Evolutionary conservation across 2,797 vertebrate genomes (phyloP).

Genomic region (Mycteria americana): DNA sequence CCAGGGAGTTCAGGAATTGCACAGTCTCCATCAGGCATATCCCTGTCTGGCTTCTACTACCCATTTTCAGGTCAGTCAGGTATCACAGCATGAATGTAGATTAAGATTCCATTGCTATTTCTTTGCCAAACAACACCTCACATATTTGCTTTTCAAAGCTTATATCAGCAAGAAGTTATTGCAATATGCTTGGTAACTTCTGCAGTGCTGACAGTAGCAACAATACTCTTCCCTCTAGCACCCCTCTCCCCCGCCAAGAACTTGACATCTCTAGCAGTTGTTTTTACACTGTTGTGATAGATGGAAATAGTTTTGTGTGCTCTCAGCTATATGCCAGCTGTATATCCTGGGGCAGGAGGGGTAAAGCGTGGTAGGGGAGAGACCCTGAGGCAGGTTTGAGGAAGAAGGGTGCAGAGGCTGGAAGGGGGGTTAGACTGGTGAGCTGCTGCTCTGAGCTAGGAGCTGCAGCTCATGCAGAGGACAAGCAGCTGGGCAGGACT

Average conservation of each 20-base stretch:
- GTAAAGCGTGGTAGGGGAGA: neutral
- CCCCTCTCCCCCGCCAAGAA: rapidly evolving
- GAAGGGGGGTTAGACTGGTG: neutral
- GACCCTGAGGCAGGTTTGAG: neutral
- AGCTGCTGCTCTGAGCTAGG: neutral
- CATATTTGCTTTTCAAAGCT: neutral
- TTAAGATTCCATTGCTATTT: neutral
- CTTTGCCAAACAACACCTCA: neutral
- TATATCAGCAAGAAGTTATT: neutral
- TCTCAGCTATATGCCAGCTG: neutral
- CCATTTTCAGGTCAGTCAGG: neutral
- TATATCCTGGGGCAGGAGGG: neutral
- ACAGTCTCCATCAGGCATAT: neutral
- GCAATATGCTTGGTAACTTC: neutral
- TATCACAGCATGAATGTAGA: neutral
- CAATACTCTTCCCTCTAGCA: too few species aligned
- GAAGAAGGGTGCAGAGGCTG: neutral
- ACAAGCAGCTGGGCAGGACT: neutral
- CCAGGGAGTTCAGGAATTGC: neutral
- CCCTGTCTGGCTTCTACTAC: neutral
- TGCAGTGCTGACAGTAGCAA: neutral
- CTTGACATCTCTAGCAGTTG: too few species aligned
- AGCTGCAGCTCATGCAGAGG: neutral
- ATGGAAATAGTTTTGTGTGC: neutral
- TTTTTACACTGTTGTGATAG: neutral